Base-by-base conservation (phyloP, 2,888 invertebrate genomes). In the Dryomyza anilis region DNA sequence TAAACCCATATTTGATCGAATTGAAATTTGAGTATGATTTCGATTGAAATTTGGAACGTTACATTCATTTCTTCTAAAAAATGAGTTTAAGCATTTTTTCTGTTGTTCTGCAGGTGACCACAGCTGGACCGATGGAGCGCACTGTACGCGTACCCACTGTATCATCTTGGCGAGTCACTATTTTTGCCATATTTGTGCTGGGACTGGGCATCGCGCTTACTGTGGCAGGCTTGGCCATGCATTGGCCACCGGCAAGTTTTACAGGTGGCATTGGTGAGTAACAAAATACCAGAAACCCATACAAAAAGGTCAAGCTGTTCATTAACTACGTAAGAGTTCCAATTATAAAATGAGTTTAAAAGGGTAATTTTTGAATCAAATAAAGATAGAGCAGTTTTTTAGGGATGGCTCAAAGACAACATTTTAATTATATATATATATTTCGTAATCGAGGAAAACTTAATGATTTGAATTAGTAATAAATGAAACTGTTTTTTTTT, bases 101-200 rank as follows among this genome's bases (percentile, higher is more conserved):
- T n/a, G n/a, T n/a, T n/a, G n/a, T n/a, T n/a, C n/a, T n/a, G 0
- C n/a, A 81, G 81, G 82, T 83, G 0, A 83, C 84, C 29, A 83
- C 84, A 2, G 82, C 84, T 3, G 83, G 84, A 3, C 82, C 82
- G 2, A 73, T 82, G 74, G 83, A 84, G 67, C 78, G 81, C 33
- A 77, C 76, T 45, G 74, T 81, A 10, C 76, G 81, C 29, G 76
- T 84, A 64, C 84, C 84, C n/a, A 78, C 83, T 0, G 65, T 81
- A 1, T 74, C 77, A 36, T 80, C 84, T 0, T 84, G 84, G 84
- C 72, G 80, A 25, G 77, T 83, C 10, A 78, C 81, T 3, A 79
- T 82, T 16, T 78, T 82, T 27, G 77, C 81, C 2, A 76, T 84
- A 19, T 59, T 76, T 23, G 75, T 81, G 12, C 77, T 82, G 7